Evolutionary conservation across 2,888 invertebrate species (phyloP).

Genomic region (Gandaritis pyraliata): DNA sequence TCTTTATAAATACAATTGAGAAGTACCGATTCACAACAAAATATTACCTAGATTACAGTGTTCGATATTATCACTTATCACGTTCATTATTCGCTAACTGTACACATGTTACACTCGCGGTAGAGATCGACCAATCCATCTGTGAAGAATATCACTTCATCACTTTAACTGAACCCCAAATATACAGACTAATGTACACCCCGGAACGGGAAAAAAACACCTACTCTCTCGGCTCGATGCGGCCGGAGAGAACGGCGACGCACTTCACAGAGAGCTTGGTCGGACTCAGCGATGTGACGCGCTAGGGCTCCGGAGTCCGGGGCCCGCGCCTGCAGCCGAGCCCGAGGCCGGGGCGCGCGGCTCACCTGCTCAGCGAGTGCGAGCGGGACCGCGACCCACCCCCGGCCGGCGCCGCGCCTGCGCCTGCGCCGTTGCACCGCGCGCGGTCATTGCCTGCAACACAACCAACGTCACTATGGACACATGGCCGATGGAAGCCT

Average conservation of each 20-base stretch:
- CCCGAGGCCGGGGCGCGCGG: background rate
- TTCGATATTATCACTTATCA: conserved; percentile 82
- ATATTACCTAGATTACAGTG: conserved; percentile 78
- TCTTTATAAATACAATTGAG: conserved; percentile 83
- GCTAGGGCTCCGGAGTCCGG: conserved; percentile 5
- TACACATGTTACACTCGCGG: conserved; percentile 57
- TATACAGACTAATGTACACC: too few relatives aligned
- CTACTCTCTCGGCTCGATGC: too few relatives aligned
- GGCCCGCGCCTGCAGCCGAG: background rate
- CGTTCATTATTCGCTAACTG: conserved; percentile 67
- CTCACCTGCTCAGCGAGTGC: conserved; percentile 84
- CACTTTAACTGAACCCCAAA: too few relatives aligned
- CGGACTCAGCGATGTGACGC: too few relatives aligned
- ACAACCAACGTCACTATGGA: too few relatives aligned
- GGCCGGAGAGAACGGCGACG: too few relatives aligned
- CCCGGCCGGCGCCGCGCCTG: conserved; percentile 48
- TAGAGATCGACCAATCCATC: too few relatives aligned
- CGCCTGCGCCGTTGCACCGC: conserved; percentile 69
- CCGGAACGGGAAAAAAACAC: too few relatives aligned
- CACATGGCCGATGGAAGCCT: too few relatives aligned
- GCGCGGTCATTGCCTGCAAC: conserved; percentile 75
- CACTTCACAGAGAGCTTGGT: too few relatives aligned
- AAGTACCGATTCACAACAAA: conserved; percentile 83
- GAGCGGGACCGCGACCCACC: conserved; percentile 56
- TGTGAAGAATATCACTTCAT: too few relatives aligned